Evolutionary conservation across 2,113 vertebrate genomes (phyloP), one percentile per base, ranked within the genome.

Genomic region (Lipophrys pholis): DNA sequence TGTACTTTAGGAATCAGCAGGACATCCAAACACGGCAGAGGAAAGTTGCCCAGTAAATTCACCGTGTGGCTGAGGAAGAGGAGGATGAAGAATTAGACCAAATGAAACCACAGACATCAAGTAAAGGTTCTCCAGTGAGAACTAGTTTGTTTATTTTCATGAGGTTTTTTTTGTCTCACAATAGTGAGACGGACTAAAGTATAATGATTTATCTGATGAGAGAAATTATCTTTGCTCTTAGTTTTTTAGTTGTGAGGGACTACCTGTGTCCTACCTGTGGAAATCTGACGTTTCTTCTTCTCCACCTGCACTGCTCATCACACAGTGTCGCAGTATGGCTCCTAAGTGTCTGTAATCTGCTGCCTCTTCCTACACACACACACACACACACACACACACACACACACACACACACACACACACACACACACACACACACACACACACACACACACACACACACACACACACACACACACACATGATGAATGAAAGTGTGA

Each of bases 1-100:
- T 93, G 94, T 5, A 95, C 95, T 59, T 94, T 96, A 0, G 97
- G 95, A 14, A 93, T 73, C 59, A 98, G 84, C 1, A 98, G 92
- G 1, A 97, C 95, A 0, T 97, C 97, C 92, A 98, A 65, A 88
- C 95, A 97, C 2, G 91, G 91, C 67, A 96, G 91, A 0, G 97
- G 97, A 70, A 99, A 87, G 87, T 99, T 99, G 17, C 96, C 96
- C 56, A 98, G 77, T n/a, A 98, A 91, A 72, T 98, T 97, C 52
- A 97, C 94, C 0, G 94, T 93, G 48, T 99, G 96, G 60, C 97
- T 99, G 69, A 46, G n/a, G 39, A 61, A 69, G 56, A 46, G 21
- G 21, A 30, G 21, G 21, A 4, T 30, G 21, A 30, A 30, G 21
- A n/a, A 30, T 30, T 30, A 30, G 21, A 30, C 21, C 5, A 52